A percentile compares a stretch with the other conserved stretches of the same genome.
These are phyloP conservation scores for Epinephelus cyanopodus DNA, from an alignment of 2,113 vertebrate genomes.

Conservation along the genomic window DNA sequence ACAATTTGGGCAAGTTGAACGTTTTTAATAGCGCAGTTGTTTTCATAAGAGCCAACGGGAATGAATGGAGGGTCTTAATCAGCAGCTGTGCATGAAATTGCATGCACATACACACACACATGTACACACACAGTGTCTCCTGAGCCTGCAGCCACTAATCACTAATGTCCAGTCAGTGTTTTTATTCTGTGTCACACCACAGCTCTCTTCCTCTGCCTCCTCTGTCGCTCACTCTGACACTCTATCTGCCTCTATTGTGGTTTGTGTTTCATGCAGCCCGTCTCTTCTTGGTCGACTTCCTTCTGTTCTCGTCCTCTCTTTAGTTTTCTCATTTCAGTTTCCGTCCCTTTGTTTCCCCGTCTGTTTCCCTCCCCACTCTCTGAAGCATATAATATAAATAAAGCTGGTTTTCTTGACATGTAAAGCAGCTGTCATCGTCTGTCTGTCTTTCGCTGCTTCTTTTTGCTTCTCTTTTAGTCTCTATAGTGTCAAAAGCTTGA, in stretches of 20 bases:
- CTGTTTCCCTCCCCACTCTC: neutral
- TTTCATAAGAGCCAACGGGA: neutral
- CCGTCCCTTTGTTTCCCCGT: neutral
- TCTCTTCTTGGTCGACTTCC: neutral
- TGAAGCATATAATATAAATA: constrained; percentile 8
- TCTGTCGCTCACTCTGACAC: neutral
- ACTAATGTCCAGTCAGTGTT: constrained; percentile 12
- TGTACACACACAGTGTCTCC: neutral
- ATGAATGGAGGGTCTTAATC: neutral
- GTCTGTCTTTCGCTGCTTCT: neutral
- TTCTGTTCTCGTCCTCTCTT: constrained; percentile 11
- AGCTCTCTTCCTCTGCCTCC: neutral
- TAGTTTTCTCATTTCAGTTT: constrained; percentile 15
- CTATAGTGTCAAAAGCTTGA: neutral
- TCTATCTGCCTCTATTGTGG: neutral
- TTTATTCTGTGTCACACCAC: constrained; percentile 3
- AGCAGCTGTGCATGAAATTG: neutral
- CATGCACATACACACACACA: neutral
- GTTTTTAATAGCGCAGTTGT: neutral
- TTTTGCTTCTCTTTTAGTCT: constrained; percentile 3
- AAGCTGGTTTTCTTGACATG: neutral
- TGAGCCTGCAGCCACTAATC: constrained; percentile 8
- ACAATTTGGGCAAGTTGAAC: neutral
- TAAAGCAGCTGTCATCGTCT: neutral
- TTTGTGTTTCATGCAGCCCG: neutral